These are phyloP conservation scores for Tragopan temminckii DNA, from an alignment of 2,797 vertebrate genomes.

Conservation along the genomic window DNA sequence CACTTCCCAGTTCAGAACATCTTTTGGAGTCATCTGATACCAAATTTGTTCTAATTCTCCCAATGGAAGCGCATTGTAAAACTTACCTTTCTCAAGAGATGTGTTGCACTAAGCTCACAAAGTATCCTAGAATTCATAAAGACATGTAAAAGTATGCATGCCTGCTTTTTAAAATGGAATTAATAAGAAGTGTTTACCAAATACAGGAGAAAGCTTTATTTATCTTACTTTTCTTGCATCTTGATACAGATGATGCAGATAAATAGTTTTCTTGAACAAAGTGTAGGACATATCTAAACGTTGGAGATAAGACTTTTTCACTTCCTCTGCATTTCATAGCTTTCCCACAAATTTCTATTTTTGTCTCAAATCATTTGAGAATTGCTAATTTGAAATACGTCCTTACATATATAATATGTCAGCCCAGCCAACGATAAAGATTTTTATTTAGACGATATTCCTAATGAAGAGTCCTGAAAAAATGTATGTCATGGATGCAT, in stretches of 20 bases:
- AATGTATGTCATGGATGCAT: background rate
- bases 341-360: conserved; percentile 1
- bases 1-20: background rate
- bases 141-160: background rate
- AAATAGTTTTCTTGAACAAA: background rate
- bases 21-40: background rate
- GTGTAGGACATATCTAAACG: background rate
- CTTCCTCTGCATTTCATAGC: background rate
- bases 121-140: background rate
- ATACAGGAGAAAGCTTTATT: background rate
- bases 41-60: background rate
- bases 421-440: background rate
- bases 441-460: background rate
- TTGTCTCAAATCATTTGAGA: background rate
- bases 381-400: background rate
- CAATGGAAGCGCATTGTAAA: background rate
- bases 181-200: background rate
- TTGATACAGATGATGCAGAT: background rate
- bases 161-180: background rate
- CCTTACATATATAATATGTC: background rate
- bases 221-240: background rate
- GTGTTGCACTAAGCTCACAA: background rate
- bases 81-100: background rate
- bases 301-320: background rate
- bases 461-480: background rate